Percentiles rank a stretch among this genome's conserved stretches.
phyloP scores from a whole-genome alignment of 2,113 vertebrate species.

The Hymenochirus boettgeri region DNA sequence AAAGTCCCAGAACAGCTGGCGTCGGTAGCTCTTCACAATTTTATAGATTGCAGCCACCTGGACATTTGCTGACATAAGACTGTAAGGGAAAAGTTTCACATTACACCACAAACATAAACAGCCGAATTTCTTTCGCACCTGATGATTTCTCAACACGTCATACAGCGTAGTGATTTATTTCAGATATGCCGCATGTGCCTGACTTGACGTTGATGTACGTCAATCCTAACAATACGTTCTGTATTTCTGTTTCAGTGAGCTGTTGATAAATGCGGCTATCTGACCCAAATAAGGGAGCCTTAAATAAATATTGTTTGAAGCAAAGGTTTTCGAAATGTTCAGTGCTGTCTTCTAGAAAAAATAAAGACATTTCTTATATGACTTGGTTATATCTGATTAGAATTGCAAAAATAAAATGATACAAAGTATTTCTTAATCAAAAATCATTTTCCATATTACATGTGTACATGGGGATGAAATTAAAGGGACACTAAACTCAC shows the following conservation, averaged over 20 bases:
- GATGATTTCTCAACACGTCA: conserved; percentile 29
- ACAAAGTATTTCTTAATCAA: too few relatives aligned
- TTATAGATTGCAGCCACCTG: conserved; percentile 33
- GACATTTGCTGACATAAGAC: conserved; percentile 39
- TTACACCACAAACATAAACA: conserved; percentile 31
- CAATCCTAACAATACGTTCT: conserved; percentile 20
- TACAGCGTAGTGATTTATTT: conserved; percentile 19
- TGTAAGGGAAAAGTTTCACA: conserved; percentile 11
- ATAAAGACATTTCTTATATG: too few relatives aligned
- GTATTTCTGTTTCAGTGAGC: neutral
- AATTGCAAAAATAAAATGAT: too few relatives aligned
- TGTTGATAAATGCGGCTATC: neutral
- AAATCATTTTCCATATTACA: too few relatives aligned
- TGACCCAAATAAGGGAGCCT: neutral
- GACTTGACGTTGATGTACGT: conserved; percentile 21
- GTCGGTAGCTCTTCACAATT: conserved; percentile 8
- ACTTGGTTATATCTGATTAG: too few relatives aligned
- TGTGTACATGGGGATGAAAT: too few relatives aligned
- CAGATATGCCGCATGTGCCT: conserved; percentile 10
- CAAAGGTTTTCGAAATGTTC: neutral
- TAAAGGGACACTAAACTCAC: too few relatives aligned
- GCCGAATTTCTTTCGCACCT: conserved; percentile 31
- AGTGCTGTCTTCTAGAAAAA: too few relatives aligned
- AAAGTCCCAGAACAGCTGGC: conserved; percentile 37
- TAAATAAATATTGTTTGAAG: neutral